These are phyloP conservation scores for Pemphigus obesinymphae DNA, from an alignment of 1,140 invertebrate species.

Conservation along the genomic window DNA sequence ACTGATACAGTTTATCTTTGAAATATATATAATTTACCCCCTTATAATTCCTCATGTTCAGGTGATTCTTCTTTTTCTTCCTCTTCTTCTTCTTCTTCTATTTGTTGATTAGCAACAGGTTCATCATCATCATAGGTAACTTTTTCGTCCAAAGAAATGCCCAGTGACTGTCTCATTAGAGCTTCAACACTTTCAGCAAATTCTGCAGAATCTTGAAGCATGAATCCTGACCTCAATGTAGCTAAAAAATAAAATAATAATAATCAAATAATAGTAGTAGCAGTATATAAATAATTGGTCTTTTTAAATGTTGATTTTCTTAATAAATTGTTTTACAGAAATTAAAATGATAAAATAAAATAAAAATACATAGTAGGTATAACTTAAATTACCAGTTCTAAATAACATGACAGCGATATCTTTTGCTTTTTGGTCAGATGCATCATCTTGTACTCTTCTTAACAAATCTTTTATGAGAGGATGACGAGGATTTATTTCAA, in stretches of 20 bases:
- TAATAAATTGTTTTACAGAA: no score
- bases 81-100: constrained; percentile 11
- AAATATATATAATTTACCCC: not conserved
- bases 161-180: constrained; percentile 77
- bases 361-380: not conserved
- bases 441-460: constrained; percentile 72
- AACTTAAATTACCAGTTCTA: constrained; percentile 59
- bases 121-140: constrained; percentile 50
- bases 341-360: no score
- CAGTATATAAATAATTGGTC: no score
- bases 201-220: constrained; percentile 76
- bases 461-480: constrained; percentile 90
- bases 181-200: constrained; percentile 84
- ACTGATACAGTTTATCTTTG: constrained; percentile 26
- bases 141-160: constrained; percentile 73
- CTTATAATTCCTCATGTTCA: constrained; percentile 34
- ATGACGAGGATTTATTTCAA: constrained; percentile 97
- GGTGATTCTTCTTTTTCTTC: constrained; percentile 22
- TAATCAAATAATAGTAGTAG: no score
- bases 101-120: not conserved
- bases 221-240: constrained; percentile 85
- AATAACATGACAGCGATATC: constrained; percentile 89
- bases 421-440: constrained; percentile 73
- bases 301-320: no score
- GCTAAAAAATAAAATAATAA: constrained; percentile 55